Evolutionary conservation across 2,888 invertebrate genomes (phyloP), one percentile per base, ranked within the genome.

Genomic region (Xanthorhoe designata): DNA sequence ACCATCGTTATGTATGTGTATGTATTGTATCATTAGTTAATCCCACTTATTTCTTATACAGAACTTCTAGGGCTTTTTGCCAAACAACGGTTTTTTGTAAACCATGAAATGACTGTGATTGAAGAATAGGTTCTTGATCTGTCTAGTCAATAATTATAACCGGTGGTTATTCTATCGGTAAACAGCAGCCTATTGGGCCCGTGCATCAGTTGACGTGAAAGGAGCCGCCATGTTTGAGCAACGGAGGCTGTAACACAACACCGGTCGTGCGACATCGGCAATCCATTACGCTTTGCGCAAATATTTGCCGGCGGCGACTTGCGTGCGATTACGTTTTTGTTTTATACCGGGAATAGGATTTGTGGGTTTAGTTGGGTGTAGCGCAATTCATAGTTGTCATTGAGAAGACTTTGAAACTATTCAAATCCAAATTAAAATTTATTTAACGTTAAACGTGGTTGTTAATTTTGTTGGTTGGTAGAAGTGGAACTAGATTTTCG

Each of bases 201-300:
- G 13, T 17, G 61, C 59, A n/a, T 15, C n/a, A 29, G 45, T 56
- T n/a, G 24, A 47, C 58, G 57, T 54, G 77, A 79, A 81, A 81
- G 79, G 75, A 73, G 70, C 77, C 79, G 79, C 70, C 70, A 62
- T 83, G 80, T 84, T 82, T 83, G 83, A 53, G 71, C 77, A 78
- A 68, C 76, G 73, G 72, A 67, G 73, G 71, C 74, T 79, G 88
- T 82, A 87, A 87, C 78, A 78, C 78, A 77, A 88, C 78, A 83
- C 82, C 79, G 32, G 32, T 32, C 32, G 78, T 75, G 82, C 81
- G 78, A 88, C 88, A 88, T 69, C 83, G 82, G 86, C 87, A 87
- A 87, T 87, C 88, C 88, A 88, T 89, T 89, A 89, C 85, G 66
- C 59, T 60, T 62, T 66, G 82, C 77, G 76, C 81, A 80, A 83